Evolutionary conservation across 2,113 vertebrate genomes (phyloP).

Genomic region (Microcebus griseorufus): DNA sequence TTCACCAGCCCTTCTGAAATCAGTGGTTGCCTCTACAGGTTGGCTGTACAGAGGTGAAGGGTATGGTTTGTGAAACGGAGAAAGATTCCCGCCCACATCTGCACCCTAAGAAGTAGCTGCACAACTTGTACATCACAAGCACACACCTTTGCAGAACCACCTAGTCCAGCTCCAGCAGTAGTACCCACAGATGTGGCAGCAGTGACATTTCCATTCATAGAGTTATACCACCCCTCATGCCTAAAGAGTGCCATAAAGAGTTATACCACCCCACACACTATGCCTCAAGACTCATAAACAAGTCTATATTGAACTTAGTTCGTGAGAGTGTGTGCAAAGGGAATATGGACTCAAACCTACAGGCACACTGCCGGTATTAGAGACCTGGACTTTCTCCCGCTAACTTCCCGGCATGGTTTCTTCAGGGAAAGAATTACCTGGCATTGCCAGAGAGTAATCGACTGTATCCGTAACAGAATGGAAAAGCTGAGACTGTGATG

Average conservation of each 20-base stretch:
- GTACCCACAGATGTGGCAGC: rapidly evolving
- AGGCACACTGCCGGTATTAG: background rate
- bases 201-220: no score
- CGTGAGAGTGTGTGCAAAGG: rapidly evolving
- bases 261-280: no score
- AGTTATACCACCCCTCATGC: rapidly evolving
- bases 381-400: background rate
- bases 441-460: conserved; percentile 96
- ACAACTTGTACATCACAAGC: background rate
- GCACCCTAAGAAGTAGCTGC: background rate
- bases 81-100: background rate
- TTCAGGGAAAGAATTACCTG: conserved; percentile 86
- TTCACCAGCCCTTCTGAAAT: background rate
- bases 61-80: background rate
- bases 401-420: background rate
- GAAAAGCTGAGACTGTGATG: conserved; percentile 96
- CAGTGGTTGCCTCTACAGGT: background rate
- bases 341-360: background rate
- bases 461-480: conserved; percentile 93
- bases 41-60: background rate
- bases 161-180: no score
- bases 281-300: background rate
- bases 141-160: background rate
- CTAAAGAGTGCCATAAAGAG: background rate
- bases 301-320: background rate